Evolutionary conservation across 2,113 vertebrate species (phyloP).

Genomic region (Myrmophylax atrothorax): DNA sequence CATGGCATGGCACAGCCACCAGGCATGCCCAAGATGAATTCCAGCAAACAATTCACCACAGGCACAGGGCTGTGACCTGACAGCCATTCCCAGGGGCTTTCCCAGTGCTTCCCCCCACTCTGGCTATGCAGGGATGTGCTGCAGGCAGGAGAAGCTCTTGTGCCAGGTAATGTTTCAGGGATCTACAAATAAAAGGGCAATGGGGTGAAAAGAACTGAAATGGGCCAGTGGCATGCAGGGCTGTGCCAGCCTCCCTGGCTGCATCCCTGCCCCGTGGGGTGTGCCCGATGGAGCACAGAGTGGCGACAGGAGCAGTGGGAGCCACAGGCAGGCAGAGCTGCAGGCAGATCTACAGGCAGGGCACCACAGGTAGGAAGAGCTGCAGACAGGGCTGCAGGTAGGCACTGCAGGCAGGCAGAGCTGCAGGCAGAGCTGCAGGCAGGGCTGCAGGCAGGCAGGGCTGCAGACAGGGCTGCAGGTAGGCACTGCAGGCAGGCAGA

Average conservation of each 20-base stretch:
- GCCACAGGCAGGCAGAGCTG: not conserved
- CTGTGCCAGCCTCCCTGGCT: not conserved
- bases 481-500: too few species aligned
- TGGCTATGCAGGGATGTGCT: not conserved
- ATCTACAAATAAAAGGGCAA: not conserved
- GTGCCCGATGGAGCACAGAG: rapidly evolving
- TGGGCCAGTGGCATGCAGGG: rapidly evolving
- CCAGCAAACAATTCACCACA: rapidly evolving
- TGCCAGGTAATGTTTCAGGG: not conserved
- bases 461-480: not conserved
- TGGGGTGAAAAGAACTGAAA: not conserved
- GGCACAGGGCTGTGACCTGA: not conserved
- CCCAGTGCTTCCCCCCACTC: rapidly evolving
- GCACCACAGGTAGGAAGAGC: not conserved
- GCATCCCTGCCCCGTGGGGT: rapidly evolving
- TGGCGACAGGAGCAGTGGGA: not conserved
- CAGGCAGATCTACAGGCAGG: not conserved
- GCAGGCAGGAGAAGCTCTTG: not conserved
- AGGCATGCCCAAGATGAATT: not conserved
- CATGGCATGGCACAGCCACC: not conserved
- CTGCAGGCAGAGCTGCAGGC: not conserved
- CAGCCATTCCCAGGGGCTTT: not conserved
- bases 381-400: not conserved
- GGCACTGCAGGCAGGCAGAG: too few species aligned
- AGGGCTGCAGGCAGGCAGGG: not conserved